Evolutionary conservation across 2,888 invertebrate species (phyloP).

Genomic region (Hemaris fuciformis): DNA sequence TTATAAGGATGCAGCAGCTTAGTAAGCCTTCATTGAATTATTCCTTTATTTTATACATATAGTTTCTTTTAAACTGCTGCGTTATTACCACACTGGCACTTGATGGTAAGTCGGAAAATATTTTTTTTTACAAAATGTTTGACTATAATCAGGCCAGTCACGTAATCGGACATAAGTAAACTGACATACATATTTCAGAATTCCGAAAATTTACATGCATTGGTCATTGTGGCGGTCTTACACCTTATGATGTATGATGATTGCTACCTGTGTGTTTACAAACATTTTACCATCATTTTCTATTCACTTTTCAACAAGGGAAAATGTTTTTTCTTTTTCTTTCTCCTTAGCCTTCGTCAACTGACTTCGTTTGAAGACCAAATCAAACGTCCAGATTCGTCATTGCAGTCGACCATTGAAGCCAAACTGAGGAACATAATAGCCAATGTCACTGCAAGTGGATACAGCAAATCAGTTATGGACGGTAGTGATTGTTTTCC

Average conservation of each 20-base stretch:
- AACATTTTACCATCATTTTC: too few species aligned
- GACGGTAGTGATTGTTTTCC: constrained; percentile 38
- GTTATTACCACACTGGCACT: too few species aligned
- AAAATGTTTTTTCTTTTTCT: background rate
- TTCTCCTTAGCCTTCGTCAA: constrained; percentile 47
- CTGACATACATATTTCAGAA: too few species aligned
- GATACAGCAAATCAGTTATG: constrained; percentile 39
- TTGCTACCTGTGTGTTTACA: too few species aligned
- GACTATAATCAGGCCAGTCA: too few species aligned
- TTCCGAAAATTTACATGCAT: too few species aligned
- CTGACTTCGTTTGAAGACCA: constrained; percentile 54
- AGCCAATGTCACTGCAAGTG: constrained; percentile 40
- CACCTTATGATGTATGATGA: too few species aligned
- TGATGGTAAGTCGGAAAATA: too few species aligned
- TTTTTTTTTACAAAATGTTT: too few species aligned
- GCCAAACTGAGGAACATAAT: constrained; percentile 47
- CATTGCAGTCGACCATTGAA: constrained; percentile 38
- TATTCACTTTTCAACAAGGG: background rate
- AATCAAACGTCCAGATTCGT: constrained; percentile 39
- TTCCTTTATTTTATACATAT: constrained; percentile 14
- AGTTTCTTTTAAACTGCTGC: background rate
- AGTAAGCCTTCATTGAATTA: constrained; percentile 45
- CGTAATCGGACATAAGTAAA: too few species aligned
- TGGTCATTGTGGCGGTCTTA: too few species aligned
- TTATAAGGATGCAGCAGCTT: constrained; percentile 54